These are phyloP conservation scores for Mormyrops boulengeri DNA, from an alignment of 2,797 vertebrate species.

Conservation along the genomic window DNA sequence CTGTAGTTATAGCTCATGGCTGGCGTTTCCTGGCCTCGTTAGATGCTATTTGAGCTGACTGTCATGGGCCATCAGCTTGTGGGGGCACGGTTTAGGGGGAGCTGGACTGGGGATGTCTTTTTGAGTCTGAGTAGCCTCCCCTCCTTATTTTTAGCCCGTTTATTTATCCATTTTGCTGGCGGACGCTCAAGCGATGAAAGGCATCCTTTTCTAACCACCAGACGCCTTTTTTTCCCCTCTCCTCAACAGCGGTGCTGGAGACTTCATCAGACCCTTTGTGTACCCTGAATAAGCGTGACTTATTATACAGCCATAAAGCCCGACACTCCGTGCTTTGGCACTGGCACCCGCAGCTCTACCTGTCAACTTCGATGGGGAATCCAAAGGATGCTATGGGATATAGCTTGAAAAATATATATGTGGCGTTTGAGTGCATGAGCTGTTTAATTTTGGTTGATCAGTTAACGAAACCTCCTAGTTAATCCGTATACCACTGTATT, in stretches of 20 bases:
- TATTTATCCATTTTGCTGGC: not conserved
- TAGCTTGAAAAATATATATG: not conserved
- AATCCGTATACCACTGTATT: not conserved
- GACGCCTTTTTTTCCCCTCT: slow-evolving; percentile 32
- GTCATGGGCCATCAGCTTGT: not conserved
- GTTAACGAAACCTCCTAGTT: not conserved
- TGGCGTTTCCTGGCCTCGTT: not conserved
- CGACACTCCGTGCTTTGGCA: slow-evolving; percentile 12
- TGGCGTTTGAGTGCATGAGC: not conserved
- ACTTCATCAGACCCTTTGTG: slow-evolving; percentile 41
- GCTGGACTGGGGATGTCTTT: not conserved
- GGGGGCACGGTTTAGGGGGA: not conserved
- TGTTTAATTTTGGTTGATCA: not conserved
- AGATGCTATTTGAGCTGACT: not conserved
- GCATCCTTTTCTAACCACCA: slow-evolving; percentile 39
- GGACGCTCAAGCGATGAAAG: slow-evolving; percentile 30
- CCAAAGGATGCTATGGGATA: slow-evolving; percentile 9
- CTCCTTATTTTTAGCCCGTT: not conserved
- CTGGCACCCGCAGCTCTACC: slow-evolving; percentile 15
- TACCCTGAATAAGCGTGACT: slow-evolving; percentile 33
- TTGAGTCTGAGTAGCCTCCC: not conserved
- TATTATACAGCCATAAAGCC: slow-evolving; percentile 28
- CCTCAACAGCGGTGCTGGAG: slow-evolving; percentile 34
- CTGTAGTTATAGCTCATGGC: not conserved
- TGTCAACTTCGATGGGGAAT: slow-evolving; percentile 4